Conservation (phyloP, 2,797 vertebrate species). For the Molossus alvarezi region DNA sequence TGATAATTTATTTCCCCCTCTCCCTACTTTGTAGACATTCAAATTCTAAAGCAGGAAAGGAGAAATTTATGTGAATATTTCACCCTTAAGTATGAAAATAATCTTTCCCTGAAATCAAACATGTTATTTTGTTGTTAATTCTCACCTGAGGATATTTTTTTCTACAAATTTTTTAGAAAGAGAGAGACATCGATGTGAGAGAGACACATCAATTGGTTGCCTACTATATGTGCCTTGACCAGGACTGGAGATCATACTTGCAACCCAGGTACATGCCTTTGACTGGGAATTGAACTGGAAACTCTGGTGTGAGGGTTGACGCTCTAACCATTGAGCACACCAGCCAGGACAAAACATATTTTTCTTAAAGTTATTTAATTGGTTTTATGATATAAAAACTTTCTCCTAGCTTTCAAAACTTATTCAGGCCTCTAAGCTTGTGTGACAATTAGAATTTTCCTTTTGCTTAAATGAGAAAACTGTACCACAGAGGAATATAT, state of each 20-base stretch:
- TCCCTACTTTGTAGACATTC: conserved; percentile 18
- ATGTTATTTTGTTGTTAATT: not conserved
- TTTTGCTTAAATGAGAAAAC: conserved; percentile 59
- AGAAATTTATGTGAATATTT: conserved; percentile 46
- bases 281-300: no score
- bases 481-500: not conserved
- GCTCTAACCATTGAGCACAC: no score
- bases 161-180: no score
- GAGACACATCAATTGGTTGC: no score
- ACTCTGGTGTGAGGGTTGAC: no score
- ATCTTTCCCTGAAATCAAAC: conserved; percentile 42
- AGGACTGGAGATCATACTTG: no score
- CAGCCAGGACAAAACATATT: not conserved
- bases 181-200: no score
- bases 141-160: no score
- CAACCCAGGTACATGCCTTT: no score
- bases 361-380: conserved; percentile 61
- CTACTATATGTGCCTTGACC: no score
- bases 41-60: conserved; percentile 38
- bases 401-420: conserved; percentile 55
- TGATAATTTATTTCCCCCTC: not conserved
- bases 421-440: not conserved
- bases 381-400: conserved; percentile 38
- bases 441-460: conserved; percentile 29
- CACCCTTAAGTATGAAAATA: conserved; percentile 40